Conservation (phyloP, 2,888 invertebrate genomes). For the Pherbina coryleti region DNA sequence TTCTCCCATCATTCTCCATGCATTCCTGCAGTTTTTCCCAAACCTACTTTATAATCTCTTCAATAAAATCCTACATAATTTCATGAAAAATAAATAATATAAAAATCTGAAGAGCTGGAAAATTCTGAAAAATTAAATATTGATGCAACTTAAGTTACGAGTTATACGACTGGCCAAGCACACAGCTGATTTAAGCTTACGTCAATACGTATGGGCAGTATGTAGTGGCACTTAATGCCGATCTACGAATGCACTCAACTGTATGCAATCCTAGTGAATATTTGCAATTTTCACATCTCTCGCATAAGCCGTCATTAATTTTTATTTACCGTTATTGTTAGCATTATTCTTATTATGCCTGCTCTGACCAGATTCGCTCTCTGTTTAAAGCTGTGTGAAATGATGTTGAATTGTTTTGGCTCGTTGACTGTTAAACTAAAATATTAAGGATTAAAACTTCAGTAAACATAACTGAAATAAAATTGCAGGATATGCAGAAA, state of each 20-base stretch:
- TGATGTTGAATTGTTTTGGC: neutral
- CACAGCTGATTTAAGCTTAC: neutral
- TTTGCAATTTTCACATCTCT: neutral
- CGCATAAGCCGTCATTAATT: neutral
- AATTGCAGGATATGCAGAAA: too few species aligned
- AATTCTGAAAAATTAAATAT: constrained; percentile 19
- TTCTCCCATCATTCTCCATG: too few species aligned
- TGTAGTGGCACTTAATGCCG: neutral
- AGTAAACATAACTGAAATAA: too few species aligned
- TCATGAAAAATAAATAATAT: neutral
- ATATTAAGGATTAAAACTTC: too few species aligned
- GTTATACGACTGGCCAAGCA: neutral
- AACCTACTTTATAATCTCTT: constrained; percentile 2
- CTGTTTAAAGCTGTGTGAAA: too few species aligned
- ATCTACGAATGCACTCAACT: neutral
- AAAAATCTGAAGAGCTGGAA: constrained; percentile 3
- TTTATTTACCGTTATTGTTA: neutral
- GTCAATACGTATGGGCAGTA: neutral
- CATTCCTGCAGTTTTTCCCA: too few species aligned
- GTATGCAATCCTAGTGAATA: neutral
- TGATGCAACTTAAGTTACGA: constrained; percentile 16
- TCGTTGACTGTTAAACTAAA: constrained; percentile 2
- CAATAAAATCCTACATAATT: constrained; percentile 18
- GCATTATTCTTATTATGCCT: neutral
- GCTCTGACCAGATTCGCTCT: too few species aligned